Percentiles rank a stretch among this genome's conserved stretches.
Evolutionary conservation across 2,888 invertebrate genomes (phyloP).

Genomic region (Cantharis lateralis): DNA sequence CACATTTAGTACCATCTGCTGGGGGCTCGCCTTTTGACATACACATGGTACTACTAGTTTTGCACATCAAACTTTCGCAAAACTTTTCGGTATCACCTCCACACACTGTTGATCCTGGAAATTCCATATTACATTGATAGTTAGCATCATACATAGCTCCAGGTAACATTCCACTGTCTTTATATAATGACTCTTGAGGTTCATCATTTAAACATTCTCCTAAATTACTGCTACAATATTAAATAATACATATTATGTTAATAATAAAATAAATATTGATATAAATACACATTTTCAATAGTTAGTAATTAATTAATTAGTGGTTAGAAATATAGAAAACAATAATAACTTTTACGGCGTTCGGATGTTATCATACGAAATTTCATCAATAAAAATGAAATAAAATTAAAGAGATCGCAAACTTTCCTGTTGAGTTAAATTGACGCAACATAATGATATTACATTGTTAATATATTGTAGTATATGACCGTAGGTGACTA

Average conservation of each 20-base stretch:
- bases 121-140: constrained; percentile 62
- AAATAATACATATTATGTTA: neutral
- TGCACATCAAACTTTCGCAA: constrained; percentile 60
- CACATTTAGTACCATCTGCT: constrained; percentile 71
- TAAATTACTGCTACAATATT: constrained; percentile 61
- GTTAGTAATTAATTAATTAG: neutral
- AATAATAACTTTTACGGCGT: too few relatives aligned
- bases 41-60: constrained; percentile 56
- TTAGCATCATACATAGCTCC: constrained; percentile 71
- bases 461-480: neutral
- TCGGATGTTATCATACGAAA: too few relatives aligned
- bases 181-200: constrained; percentile 62
- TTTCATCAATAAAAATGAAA: too few relatives aligned
- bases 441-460: neutral
- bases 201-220: constrained; percentile 69
- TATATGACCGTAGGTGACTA: neutral
- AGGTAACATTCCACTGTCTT: constrained; percentile 63
- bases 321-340: too few relatives aligned
- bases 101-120: constrained; percentile 49
- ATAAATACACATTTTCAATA: neutral
- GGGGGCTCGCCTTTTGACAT: constrained; percentile 61
- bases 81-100: constrained; percentile 48
- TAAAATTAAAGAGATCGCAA: neutral
- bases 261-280: neutral
- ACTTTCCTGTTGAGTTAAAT: neutral